Percentiles rank a stretch among this genome's conserved stretches.
Evolutionary conservation across 2,113 vertebrate species (phyloP).

Genomic region (Anarhynchus alexandrinus): DNA sequence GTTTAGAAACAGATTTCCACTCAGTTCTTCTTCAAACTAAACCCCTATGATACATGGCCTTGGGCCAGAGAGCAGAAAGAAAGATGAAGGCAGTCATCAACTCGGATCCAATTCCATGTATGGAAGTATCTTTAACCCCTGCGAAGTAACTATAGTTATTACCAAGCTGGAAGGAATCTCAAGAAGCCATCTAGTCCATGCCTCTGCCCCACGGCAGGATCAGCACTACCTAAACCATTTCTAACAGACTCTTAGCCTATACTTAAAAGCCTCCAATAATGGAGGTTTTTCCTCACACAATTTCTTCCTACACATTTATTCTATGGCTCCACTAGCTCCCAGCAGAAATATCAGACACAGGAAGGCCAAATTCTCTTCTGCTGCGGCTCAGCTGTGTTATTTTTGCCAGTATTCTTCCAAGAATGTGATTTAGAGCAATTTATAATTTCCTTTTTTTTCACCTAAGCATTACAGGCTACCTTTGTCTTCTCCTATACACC

Average conservation of each 20-base stretch:
- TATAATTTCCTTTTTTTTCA: neutral
- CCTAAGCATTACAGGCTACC: neutral
- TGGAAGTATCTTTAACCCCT: neutral
- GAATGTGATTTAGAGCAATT: neutral
- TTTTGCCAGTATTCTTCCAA: neutral
- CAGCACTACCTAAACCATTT: neutral
- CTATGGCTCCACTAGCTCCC: neutral
- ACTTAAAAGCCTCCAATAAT: neutral
- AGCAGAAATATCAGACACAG: neutral
- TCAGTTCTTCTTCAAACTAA: neutral
- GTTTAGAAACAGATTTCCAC: neutral
- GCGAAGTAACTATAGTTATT: neutral
- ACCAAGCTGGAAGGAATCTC: slow-evolving; percentile 13
- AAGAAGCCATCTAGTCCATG: neutral
- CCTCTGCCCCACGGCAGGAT: neutral
- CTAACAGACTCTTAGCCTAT: neutral
- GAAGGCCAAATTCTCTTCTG: neutral
- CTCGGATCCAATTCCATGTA: neutral
- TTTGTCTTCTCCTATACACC: neutral
- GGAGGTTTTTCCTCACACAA: neutral
- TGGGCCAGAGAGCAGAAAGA: neutral
- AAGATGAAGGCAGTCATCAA: neutral
- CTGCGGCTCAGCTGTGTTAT: neutral
- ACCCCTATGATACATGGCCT: neutral
- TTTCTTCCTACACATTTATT: neutral